phyloP scores from a whole-genome alignment of 23 tunicate species.

The Oikopleura albicans region DNA sequence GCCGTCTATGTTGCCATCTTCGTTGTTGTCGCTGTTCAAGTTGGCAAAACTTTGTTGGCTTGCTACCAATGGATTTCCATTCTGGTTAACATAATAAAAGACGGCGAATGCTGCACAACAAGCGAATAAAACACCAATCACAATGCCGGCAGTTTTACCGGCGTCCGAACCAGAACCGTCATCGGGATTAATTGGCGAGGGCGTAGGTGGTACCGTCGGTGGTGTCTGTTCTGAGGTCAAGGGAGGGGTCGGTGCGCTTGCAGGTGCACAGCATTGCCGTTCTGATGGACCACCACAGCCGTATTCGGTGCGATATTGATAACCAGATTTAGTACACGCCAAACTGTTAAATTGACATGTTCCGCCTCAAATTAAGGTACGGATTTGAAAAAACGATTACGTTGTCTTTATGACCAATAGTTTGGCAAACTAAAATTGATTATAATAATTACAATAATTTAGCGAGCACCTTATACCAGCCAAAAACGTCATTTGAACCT shows the following conservation, averaged over 20 bases:
- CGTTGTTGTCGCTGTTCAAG: background rate
- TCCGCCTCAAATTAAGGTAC: too few relatives aligned
- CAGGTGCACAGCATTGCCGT: constrained; percentile 14
- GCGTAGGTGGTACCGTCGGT: background rate
- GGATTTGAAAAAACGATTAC: too few relatives aligned
- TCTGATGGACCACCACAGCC: background rate
- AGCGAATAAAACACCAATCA: background rate
- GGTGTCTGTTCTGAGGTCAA: background rate
- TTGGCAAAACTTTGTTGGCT: background rate
- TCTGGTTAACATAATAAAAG: background rate
- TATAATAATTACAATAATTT: too few relatives aligned
- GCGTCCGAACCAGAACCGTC: background rate
- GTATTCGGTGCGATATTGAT: background rate
- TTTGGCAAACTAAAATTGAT: too few relatives aligned
- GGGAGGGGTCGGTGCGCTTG: background rate
- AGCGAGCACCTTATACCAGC: too few relatives aligned
- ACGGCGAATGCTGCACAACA: background rate
- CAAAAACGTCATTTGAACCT: too few relatives aligned
- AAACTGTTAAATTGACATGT: too few relatives aligned
- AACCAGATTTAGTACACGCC: background rate
- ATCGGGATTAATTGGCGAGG: background rate
- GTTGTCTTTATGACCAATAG: too few relatives aligned
- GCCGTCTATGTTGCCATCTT: background rate
- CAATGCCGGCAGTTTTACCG: background rate
- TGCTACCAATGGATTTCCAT: background rate